phyloP scores from a whole-genome alignment of 1,140 invertebrate species.

The Euglossa dilemma region DNA sequence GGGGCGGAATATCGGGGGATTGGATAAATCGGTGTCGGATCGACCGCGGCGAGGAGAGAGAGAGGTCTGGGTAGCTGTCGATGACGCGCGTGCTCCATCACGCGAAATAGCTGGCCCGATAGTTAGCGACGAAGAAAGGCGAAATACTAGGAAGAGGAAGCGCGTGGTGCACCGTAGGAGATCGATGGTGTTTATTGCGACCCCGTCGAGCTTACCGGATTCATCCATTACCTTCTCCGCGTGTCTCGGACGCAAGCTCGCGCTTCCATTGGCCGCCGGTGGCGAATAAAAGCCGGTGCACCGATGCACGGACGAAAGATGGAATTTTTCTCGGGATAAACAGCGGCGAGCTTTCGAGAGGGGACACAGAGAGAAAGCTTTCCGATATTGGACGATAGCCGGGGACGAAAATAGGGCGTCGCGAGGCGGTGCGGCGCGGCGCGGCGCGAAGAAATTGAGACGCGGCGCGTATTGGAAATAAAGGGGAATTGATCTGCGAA shows the following conservation, averaged over 20 bases:
- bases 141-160: constrained; percentile 58
- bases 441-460: too few species aligned
- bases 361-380: too few species aligned
- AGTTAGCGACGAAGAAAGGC: background rate
- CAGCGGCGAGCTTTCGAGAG: background rate
- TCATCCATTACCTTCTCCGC: constrained; percentile 68
- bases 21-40: background rate
- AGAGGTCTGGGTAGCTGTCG: constrained; percentile 1
- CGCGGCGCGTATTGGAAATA: too few species aligned
- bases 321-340: background rate
- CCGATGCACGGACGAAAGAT: background rate
- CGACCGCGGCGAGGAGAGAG: background rate
- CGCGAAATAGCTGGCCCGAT: background rate
- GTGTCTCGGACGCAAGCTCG: constrained; percentile 31
- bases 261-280: constrained; percentile 19
- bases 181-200: constrained; percentile 68
- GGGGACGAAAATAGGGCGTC: background rate
- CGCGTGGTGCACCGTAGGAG: constrained; percentile 59
- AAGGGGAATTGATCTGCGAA: background rate
- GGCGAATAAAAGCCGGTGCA: constrained; percentile 34
- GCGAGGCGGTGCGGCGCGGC: too few species aligned
- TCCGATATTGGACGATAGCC: too few species aligned
- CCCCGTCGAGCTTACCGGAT: constrained; percentile 68
- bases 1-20: background rate
- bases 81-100: constrained; percentile 12